These are phyloP conservation scores for Monoplex corrugatus DNA, from an alignment of 2,888 invertebrate species.

Conservation along the genomic window DNA sequence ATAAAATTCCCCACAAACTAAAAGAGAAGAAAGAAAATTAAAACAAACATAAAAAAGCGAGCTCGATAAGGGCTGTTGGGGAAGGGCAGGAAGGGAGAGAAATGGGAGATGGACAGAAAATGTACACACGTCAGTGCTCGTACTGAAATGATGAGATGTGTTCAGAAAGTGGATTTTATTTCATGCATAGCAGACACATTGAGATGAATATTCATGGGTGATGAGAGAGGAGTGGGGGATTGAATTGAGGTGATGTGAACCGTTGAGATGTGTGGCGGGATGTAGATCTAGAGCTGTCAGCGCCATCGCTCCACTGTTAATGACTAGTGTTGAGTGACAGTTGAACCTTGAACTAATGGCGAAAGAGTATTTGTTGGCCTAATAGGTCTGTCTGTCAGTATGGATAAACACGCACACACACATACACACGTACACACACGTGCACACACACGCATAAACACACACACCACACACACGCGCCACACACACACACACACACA, in stretches of 20 bases:
- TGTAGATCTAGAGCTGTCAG: conserved; percentile 17
- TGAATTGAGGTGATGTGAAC: conserved; percentile 37
- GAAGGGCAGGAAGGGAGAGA: background rate
- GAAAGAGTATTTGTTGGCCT: background rate
- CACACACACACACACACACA: background rate
- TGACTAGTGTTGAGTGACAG: background rate
- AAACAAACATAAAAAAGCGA: too few species aligned
- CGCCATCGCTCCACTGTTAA: background rate
- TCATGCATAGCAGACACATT: background rate
- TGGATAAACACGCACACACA: background rate
- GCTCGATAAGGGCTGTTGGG: too few species aligned
- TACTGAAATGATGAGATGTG: background rate
- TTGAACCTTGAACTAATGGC: conserved; percentile 24
- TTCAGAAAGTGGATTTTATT: background rate
- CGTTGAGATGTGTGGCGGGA: background rate
- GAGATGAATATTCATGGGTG: conserved; percentile 45
- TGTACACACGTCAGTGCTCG: background rate
- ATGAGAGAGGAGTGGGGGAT: conserved; percentile 2
- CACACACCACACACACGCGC: background rate
- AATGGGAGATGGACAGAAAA: background rate
- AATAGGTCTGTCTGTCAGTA: conserved; percentile 35
- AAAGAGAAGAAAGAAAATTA: too few species aligned
- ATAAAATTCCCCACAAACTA: too few species aligned
- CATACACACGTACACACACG: background rate
- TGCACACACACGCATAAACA: background rate